Base-by-base conservation (phyloP, 2,113 vertebrate species). In the Dryoscopus gambensis region DNA sequence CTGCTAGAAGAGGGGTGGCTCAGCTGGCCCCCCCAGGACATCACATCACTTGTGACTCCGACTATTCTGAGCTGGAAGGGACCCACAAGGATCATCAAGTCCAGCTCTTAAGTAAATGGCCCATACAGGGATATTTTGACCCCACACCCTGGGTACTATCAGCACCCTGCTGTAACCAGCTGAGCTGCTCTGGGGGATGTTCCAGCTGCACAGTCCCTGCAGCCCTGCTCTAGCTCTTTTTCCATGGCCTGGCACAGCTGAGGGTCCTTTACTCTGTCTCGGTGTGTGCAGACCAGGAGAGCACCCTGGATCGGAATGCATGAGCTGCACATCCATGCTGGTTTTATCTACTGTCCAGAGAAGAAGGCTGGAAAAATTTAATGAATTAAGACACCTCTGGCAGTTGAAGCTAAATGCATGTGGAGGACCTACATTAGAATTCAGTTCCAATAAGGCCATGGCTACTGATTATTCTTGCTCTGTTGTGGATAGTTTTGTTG, bases 201-300 rank as follows among this genome's bases (percentile, higher is more conserved):
- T 27, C 28, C 74, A 87, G 35, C 11, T n/a, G 0, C 10, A 27
- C 2, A 1, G n/a, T 20, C 11, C 18, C 24, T 4, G 1, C n/a
- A 37, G 46, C 53, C 35, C 27, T 13, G 16, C 0, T 4, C 53
- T 2, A 1, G 15, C n/a, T 73, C 1, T 0, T 42, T 39, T 73
- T 64, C 70, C 71, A 19, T 22, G 44, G 24, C 11, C 53, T 68
- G 69, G 68, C 52, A n/a, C n/a, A 47, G n/a, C 49, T 62, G 6
- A 47, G 33, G 63, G n/a, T 73, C 52, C 60, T 84, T 79, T 22
- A 3, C 23, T 15, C 20, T 28, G 44, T 23, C 13, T 30, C 57
- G 7, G 11, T 22, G 5, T 20, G 9, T 6, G 9, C 25, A 64
- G 44, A 44, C 4, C 40, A 40, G 52, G 57, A 11, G 31, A 46